A percentile compares a stretch with the other conserved stretches of the same genome.
Evolutionary conservation across 2,888 invertebrate species (phyloP).

Genomic region (Pristionchus exspectatus): DNA sequence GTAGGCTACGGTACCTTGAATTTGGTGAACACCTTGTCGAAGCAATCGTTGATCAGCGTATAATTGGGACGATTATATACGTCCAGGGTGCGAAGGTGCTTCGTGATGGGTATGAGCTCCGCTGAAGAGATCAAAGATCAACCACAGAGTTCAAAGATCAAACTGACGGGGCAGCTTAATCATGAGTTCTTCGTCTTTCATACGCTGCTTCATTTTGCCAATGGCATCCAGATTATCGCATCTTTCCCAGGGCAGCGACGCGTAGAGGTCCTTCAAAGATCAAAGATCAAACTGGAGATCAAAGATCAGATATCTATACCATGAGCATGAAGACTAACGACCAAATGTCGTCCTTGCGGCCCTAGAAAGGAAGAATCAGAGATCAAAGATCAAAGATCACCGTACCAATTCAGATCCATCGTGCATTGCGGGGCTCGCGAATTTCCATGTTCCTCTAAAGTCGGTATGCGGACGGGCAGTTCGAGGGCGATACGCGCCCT

Average conservation of each 20-base stretch:
- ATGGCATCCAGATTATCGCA: conserved; percentile 50
- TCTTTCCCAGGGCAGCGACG: neutral
- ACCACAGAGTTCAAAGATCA: neutral
- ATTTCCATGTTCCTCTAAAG: conserved; percentile 64
- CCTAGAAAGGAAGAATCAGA: conserved; percentile 51
- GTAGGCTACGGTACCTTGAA: neutral
- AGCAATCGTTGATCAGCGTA: conserved; percentile 52
- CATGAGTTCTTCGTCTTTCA: conserved; percentile 59
- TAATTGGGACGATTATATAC: conserved; percentile 62
- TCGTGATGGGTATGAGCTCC: conserved; percentile 58
- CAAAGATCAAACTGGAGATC: neutral
- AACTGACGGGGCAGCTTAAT: conserved; percentile 58
- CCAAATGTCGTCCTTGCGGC: conserved; percentile 47
- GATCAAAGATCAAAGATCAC: neutral
- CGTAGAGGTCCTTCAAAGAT: conserved; percentile 4
- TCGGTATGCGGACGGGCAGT: conserved; percentile 58
- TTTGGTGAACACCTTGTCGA: neutral
- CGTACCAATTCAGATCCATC: conserved; percentile 56
- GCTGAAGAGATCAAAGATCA: conserved; percentile 52
- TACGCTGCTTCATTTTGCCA: conserved; percentile 56
- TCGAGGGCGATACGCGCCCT: neutral
- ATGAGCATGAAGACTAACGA: conserved; percentile 41
- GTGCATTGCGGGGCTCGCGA: conserved; percentile 62
- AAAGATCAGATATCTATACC: neutral
- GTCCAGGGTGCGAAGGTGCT: conserved; percentile 58